Percentiles rank a stretch among this genome's conserved stretches.
These are phyloP conservation scores for Trypoxylon attenuatum DNA, from an alignment of 2,888 invertebrate genomes.

Conservation along the genomic window DNA sequence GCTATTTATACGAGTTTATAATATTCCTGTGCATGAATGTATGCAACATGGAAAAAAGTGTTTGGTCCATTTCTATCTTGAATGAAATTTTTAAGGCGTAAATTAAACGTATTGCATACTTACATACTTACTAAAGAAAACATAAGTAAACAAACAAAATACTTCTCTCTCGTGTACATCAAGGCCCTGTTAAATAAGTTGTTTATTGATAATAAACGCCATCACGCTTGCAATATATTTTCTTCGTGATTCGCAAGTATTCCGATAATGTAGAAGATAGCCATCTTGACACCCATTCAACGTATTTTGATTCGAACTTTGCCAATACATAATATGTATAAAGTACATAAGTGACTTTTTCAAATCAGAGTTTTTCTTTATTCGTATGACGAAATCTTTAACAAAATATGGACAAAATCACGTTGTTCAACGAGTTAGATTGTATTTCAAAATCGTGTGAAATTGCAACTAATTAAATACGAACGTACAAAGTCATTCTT, in stretches of 20 bases:
- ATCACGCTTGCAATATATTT: slow-evolving; percentile 71
- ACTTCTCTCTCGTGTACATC: slow-evolving; percentile 73
- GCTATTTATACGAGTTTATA: not conserved
- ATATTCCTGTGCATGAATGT: too few relatives aligned
- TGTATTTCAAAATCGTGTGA: slow-evolving; percentile 18
- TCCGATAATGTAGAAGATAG: too few relatives aligned
- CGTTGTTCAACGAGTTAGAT: slow-evolving; percentile 4
- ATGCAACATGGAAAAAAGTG: not conserved
- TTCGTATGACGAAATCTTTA: too few relatives aligned
- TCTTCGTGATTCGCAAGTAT: too few relatives aligned
- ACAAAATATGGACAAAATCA: slow-evolving; percentile 15
- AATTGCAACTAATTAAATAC: slow-evolving; percentile 26
- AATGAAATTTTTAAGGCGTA: slow-evolving; percentile 65
- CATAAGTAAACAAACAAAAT: slow-evolving; percentile 68
- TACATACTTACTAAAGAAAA: slow-evolving; percentile 64
- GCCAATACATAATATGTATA: too few relatives aligned
- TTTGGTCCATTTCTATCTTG: slow-evolving; percentile 63
- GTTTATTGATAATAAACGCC: slow-evolving; percentile 75
- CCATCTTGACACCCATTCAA: not conserved
- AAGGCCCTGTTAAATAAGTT: slow-evolving; percentile 74
- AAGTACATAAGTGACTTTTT: too few relatives aligned
- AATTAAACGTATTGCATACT: slow-evolving; percentile 68
- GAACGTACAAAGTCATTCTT: slow-evolving; percentile 18
- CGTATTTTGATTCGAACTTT: slow-evolving; percentile 4
- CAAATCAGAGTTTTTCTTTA: too few relatives aligned